Evolutionary conservation across 2,797 vertebrate species (phyloP), one percentile per base, ranked within the genome.

Genomic region (Melanitta fusca): DNA sequence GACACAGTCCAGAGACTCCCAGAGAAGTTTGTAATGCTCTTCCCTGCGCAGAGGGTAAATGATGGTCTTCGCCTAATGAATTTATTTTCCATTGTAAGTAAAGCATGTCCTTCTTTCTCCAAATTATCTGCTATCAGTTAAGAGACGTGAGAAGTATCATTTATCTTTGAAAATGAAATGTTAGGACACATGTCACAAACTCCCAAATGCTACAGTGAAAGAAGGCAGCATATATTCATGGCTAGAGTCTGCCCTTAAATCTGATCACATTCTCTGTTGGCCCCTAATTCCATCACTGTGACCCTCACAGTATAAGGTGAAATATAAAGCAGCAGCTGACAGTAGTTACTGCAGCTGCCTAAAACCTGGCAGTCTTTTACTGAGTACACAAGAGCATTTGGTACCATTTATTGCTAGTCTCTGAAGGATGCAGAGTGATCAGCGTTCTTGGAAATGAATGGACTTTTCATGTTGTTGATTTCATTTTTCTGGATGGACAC

Each of bases 391-490:
- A 2, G 96, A 78, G 87, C 87, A 70, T 77, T 91, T 34, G 38
- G 57, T 54, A 36, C 56, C 68, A 2, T 80, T 90, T 84, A 82
- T 3, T 89, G 86, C 6, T 2, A 43, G 80, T 65, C 90, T 95
- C 94, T 54, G 83, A 85, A 85, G 90, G 75, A 77, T 7, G 90
- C 75, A 38, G 74, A 78, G 68, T 58, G 80, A 92, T 85, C 91
- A 62, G 78, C 0, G 4, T 22, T 43, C 71, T 49, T 88, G 75
- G 94, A 68, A 96, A 93, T 90, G 89, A 95, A 95, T 89, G 92
- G 84, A 68, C 86, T 96, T 89, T 96, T 94, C 89, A 91, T 83
- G 93, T 53, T 66, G 60, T 45, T 80, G 70, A 81, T 95, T 93
- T 93, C 70, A 90, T 94, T 96, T 95, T 93, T 95, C 91, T 51